Conservation (phyloP, 2,888 invertebrate genomes). For the Pristionchus fissidentatus region DNA sequence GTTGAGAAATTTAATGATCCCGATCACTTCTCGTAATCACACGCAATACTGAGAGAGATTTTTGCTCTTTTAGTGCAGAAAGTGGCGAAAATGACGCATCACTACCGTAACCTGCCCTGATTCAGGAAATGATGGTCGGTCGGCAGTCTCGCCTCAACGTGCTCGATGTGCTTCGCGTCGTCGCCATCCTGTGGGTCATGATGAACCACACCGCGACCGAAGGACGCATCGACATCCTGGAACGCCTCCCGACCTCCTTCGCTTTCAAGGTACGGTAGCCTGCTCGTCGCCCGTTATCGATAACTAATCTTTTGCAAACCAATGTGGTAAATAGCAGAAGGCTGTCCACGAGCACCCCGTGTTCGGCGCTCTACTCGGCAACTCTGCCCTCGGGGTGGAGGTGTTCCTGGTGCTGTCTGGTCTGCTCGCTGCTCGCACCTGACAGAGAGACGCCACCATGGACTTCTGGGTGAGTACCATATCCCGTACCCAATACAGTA, state of each 20-base stretch:
- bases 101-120: background rate
- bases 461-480: conserved; percentile 40
- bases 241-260: conserved; percentile 66
- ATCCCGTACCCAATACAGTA: too few relatives aligned
- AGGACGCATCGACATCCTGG: conserved; percentile 72
- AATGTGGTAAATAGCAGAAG: conserved; percentile 56
- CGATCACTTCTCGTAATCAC: too few relatives aligned
- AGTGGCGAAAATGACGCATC: too few relatives aligned
- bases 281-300: background rate
- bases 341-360: conserved; percentile 71
- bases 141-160: conserved; percentile 63
- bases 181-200: conserved; percentile 74
- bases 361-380: conserved; percentile 73
- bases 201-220: conserved; percentile 72
- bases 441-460: conserved; percentile 61
- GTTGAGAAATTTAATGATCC: too few relatives aligned
- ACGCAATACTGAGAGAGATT: too few relatives aligned
- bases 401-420: conserved; percentile 71
- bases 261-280: conserved; percentile 63
- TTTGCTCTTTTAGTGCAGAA: too few relatives aligned
- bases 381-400: conserved; percentile 74
- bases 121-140: conserved; percentile 59
- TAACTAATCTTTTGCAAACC: background rate
- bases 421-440: conserved; percentile 70
- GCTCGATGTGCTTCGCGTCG: conserved; percentile 66